These are phyloP conservation scores for Astyanax mexicanus DNA, from an alignment of 2,797 vertebrate species.

Conservation along the genomic window DNA sequence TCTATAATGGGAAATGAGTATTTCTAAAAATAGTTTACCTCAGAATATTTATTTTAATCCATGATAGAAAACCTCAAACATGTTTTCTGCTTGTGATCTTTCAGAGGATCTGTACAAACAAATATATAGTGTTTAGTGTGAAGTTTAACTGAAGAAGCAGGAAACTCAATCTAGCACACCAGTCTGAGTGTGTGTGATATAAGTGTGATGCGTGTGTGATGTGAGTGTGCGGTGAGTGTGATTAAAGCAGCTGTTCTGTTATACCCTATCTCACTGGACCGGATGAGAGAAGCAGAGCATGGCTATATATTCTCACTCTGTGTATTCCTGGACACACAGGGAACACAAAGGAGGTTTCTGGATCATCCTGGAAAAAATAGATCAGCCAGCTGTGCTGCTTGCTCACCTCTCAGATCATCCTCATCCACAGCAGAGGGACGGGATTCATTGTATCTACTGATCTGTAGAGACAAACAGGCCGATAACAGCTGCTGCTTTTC, in stretches of 20 bases:
- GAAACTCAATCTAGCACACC: no score
- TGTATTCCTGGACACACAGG: not conserved
- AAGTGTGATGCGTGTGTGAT: not conserved
- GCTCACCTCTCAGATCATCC: not conserved
- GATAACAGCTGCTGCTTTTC: not conserved
- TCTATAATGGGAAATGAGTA: no score
- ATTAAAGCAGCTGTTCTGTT: not conserved
- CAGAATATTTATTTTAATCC: no score
- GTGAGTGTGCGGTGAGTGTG: no score
- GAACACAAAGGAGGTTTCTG: slow-evolving; percentile 24
- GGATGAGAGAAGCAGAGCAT: not conserved
- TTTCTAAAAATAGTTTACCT: no score
- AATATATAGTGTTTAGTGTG: no score
- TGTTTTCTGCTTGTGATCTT: no score
- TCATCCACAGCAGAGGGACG: not conserved
- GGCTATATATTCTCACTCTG: not conserved
- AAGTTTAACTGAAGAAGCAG: no score
- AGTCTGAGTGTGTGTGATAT: no score
- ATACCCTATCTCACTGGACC: not conserved
- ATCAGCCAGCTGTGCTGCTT: not conserved
- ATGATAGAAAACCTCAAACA: no score
- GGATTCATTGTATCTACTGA: not conserved
- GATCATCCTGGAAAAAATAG: slow-evolving; percentile 2
- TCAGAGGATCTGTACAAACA: no score
- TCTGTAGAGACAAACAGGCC: not conserved